Base-by-base conservation (phyloP, 2,888 invertebrate genomes). In the Laothoe populi region DNA sequence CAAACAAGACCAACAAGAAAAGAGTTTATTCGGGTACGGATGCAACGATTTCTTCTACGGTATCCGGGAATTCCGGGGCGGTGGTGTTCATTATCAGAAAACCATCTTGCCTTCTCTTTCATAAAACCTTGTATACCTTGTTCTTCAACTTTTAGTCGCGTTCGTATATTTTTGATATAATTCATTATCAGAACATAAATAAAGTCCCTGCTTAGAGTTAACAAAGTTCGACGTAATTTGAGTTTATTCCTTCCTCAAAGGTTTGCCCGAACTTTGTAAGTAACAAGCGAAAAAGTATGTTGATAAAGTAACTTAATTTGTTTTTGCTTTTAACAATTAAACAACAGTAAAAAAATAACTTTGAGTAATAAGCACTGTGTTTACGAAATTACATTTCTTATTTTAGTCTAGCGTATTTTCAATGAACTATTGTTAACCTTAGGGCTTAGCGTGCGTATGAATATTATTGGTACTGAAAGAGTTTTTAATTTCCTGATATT, bases 221-320 rank as follows among this genome's bases (percentile, higher is more conserved):
- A 31, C 35, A 53, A 13, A 53, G 53, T 35, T 53, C 16, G 16
- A 11, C 31, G 53, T 53, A 53, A 53, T 53, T 53, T 53, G 53
- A 35, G 53, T 53, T 35, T 53, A 53, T 53, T 35, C 35, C 53
- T 35, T 21, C 35, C 53, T 53, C 35, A 53, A 53, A 53, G 35
- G 53, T 53, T 53, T 31, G 8, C 53, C 31, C 4, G 53, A 53
- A 53, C 16, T 35, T 31, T 16, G 16, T 49, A 31, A 49, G 31
- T 49, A 49, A 19, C 35, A 53, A 31, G 11, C 35, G 53, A 35
- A 16, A 53, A 21, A 35, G 19, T 35, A 53, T 31, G 31, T 53
- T 53, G 1, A 21, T 35, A 53, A 53, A 53, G 31, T 19, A 53
- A 35, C 53, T 11, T 19, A 53, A 19, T 53, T 53, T 31, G 31